phyloP scores from a whole-genome alignment of 2,113 vertebrate genomes.

The Carlito syrichta region DNA sequence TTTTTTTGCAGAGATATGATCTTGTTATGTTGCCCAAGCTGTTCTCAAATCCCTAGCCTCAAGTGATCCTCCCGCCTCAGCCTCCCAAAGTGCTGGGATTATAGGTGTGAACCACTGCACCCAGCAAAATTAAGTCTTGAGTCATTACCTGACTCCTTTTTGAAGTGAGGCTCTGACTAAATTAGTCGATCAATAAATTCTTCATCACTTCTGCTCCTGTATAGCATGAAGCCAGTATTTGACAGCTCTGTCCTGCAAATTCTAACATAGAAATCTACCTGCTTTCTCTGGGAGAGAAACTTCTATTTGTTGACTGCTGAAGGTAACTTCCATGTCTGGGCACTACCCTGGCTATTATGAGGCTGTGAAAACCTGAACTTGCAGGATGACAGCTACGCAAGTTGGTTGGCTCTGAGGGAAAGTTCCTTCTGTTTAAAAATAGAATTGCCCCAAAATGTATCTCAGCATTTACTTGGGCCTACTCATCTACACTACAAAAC shows the following conservation, averaged over 20 bases:
- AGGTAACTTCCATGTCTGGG: neutral
- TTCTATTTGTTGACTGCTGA: neutral
- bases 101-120: too few species aligned
- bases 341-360: neutral
- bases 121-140: constrained; percentile 20
- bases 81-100: too few species aligned
- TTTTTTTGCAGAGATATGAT: too few species aligned
- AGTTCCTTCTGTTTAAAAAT: neutral
- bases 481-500: neutral
- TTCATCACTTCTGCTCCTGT: neutral
- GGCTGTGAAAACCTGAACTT: neutral
- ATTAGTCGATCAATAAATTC: neutral
- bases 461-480: neutral
- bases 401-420: neutral
- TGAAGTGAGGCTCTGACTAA: neutral
- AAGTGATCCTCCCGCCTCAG: too few species aligned
- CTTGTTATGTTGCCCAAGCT: too few species aligned
- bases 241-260: neutral
- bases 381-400: neutral
- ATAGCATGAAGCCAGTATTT: neutral
- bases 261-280: neutral
- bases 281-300: neutral
- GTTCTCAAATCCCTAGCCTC: too few species aligned
- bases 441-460: neutral
- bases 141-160: neutral